These are phyloP conservation scores for Brachirus orientalis DNA, from an alignment of 2,113 vertebrate genomes.

Conservation along the genomic window DNA sequence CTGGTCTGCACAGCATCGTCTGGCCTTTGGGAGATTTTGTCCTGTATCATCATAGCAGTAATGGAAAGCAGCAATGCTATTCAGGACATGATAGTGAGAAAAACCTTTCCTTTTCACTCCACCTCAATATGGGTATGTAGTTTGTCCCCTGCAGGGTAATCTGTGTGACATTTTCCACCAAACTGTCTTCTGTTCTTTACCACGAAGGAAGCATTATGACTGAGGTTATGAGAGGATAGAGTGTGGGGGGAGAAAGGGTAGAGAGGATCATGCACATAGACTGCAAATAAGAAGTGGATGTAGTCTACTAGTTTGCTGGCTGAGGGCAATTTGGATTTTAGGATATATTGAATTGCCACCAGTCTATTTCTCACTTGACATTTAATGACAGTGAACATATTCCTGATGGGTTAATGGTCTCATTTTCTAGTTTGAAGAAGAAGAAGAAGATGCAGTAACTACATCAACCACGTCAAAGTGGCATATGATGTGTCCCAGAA, in stretches of 20 bases:
- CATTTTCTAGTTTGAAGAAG: background rate
- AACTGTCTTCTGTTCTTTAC: slow-evolving; percentile 21
- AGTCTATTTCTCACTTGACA: too few relatives aligned
- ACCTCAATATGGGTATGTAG: slow-evolving; percentile 2
- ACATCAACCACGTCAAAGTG: slow-evolving; percentile 44
- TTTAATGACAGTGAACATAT: too few relatives aligned
- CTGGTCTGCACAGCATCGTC: slow-evolving; percentile 6
- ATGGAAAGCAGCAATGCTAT: too few relatives aligned
- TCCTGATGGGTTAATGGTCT: too few relatives aligned
- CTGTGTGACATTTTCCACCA: slow-evolving; percentile 8
- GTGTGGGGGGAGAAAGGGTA: too few relatives aligned
- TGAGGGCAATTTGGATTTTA: too few relatives aligned
- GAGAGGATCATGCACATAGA: background rate
- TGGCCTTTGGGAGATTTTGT: too few relatives aligned
- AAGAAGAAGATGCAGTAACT: slow-evolving; percentile 24
- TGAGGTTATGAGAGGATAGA: slow-evolving; percentile 28
- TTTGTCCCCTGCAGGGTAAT: slow-evolving; percentile 23
- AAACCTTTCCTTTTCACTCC: slow-evolving; percentile 11
- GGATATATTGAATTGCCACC: too few relatives aligned
- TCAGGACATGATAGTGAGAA: slow-evolving; percentile 7
- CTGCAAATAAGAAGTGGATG: too few relatives aligned
- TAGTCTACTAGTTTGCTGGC: too few relatives aligned
- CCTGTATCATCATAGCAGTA: too few relatives aligned
- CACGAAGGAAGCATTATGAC: slow-evolving; percentile 37
- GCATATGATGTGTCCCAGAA: slow-evolving; percentile 56